A percentile compares a stretch with the other conserved stretches of the same genome.
Evolutionary conservation across 2,888 invertebrate genomes (phyloP).

Genomic region (Adineta ricciae): DNA sequence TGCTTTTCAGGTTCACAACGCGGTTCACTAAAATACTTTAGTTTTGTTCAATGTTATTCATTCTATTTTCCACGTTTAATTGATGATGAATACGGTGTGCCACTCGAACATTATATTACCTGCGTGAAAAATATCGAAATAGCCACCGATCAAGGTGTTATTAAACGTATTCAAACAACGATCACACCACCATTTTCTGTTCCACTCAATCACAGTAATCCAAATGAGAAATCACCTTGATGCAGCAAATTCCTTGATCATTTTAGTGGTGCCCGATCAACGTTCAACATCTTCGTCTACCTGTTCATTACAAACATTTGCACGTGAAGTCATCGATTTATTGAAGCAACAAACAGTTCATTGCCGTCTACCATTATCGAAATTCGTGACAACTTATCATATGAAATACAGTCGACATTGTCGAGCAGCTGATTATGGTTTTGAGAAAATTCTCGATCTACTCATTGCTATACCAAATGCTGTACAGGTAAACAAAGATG

Average conservation of each 20-base stretch:
- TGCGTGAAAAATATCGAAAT: conserved; percentile 50
- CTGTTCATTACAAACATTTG: conserved; percentile 57
- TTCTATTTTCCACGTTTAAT: conserved; percentile 60
- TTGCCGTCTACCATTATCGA: conserved; percentile 50
- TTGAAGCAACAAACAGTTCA: conserved; percentile 65
- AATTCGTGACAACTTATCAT: conserved; percentile 31
- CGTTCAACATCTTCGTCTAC: not conserved
- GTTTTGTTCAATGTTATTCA: conserved; percentile 71
- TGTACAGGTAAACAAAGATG: conserved; percentile 23
- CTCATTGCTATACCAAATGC: conserved; percentile 29
- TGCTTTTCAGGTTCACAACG: no score
- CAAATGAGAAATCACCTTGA: not conserved
- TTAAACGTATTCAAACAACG: conserved; percentile 1
- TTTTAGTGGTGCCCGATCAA: not conserved
- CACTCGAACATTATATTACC: conserved; percentile 76
- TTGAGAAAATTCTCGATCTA: conserved; percentile 28
- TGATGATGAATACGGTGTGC: conserved; percentile 59
- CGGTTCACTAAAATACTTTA: no score
- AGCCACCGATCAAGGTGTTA: not conserved
- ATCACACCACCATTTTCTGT: not conserved
- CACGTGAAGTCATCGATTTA: conserved; percentile 72
- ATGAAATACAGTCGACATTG: conserved; percentile 29
- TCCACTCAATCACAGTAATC: not conserved
- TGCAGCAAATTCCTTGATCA: not conserved
- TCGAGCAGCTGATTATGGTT: conserved; percentile 34